A percentile compares a stretch with the other conserved stretches of the same genome.
phyloP scores from a whole-genome alignment of 2,113 vertebrate species.

The Actinemys pallida region DNA sequence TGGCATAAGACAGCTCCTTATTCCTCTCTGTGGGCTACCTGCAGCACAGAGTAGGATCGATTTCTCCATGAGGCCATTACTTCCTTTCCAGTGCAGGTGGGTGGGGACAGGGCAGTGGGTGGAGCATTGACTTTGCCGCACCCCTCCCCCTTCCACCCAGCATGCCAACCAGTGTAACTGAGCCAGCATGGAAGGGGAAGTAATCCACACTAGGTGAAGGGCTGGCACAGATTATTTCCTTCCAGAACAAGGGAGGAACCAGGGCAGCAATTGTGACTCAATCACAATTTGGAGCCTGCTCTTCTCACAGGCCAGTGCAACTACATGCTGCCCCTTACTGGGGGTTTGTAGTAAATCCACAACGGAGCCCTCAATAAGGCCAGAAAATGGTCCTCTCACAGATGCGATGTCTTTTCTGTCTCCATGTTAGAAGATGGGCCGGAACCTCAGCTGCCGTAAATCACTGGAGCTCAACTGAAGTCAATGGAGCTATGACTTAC shows the following conservation, averaged over 20 bases:
- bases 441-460: constrained; percentile 43
- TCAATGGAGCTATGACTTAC: background rate
- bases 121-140: background rate
- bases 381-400: constrained; percentile 72
- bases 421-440: constrained; percentile 25
- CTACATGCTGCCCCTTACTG: constrained; percentile 27
- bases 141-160: background rate
- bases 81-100: background rate
- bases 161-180: accelerated
- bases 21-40: background rate
- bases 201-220: background rate
- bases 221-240: background rate
- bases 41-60: background rate
- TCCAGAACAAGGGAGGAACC: background rate
- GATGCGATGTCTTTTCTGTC: constrained; percentile 52
- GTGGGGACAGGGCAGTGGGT: background rate
- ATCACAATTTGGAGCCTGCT: constrained; percentile 25
- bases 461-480: background rate
- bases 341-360: constrained; percentile 70
- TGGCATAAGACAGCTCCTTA: accelerated
- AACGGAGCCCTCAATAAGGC: constrained; percentile 49
- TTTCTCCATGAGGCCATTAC: background rate
- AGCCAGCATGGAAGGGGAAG: accelerated
- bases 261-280: constrained; percentile 20
- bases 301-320: constrained; percentile 57